A percentile compares a stretch with the other conserved stretches of the same genome.
These are phyloP conservation scores for Drosophila leontia DNA, from an alignment of 1,140 invertebrate genomes.

Conservation along the genomic window DNA sequence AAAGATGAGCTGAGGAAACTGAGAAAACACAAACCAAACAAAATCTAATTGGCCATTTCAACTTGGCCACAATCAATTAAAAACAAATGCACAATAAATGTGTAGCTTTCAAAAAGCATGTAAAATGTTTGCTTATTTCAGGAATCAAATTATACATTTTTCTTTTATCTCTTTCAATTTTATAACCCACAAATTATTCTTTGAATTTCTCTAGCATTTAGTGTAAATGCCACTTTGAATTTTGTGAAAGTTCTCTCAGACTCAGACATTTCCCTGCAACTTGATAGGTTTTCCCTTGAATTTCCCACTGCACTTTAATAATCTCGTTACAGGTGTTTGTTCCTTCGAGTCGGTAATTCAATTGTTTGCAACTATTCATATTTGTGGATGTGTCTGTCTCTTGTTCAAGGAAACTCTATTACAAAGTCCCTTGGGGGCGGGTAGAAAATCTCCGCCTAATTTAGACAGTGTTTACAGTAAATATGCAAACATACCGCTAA, in stretches of 20 bases:
- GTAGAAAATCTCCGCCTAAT: slow-evolving; percentile 67
- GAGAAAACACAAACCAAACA: neutral
- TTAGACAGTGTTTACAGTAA: slow-evolving; percentile 77
- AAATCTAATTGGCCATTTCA: neutral
- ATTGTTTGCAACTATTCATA: slow-evolving; percentile 18
- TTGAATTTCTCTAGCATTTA: neutral
- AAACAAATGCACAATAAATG: neutral
- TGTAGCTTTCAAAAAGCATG: neutral
- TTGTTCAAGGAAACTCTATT: slow-evolving; percentile 4
- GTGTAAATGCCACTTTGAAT: slow-evolving; percentile 4
- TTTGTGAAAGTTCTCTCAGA: neutral
- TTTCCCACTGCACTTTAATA: slow-evolving; percentile 5
- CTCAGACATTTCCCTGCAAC: neutral
- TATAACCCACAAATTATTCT: neutral
- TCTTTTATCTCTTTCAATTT: neutral
- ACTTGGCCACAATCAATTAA: neutral
- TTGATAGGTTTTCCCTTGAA: neutral
- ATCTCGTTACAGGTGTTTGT: slow-evolving; percentile 23
- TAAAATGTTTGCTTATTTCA: neutral
- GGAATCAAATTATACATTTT: neutral
- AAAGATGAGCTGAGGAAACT: neutral
- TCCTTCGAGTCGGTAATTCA: slow-evolving; percentile 3
- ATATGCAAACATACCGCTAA: slow-evolving; percentile 68
- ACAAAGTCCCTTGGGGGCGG: slow-evolving; percentile 1
- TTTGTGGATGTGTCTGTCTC: slow-evolving; percentile 12